Evolutionary conservation across 2,888 invertebrate species (phyloP), one percentile per base, ranked within the genome.

Genomic region (Coremacera marginata): DNA sequence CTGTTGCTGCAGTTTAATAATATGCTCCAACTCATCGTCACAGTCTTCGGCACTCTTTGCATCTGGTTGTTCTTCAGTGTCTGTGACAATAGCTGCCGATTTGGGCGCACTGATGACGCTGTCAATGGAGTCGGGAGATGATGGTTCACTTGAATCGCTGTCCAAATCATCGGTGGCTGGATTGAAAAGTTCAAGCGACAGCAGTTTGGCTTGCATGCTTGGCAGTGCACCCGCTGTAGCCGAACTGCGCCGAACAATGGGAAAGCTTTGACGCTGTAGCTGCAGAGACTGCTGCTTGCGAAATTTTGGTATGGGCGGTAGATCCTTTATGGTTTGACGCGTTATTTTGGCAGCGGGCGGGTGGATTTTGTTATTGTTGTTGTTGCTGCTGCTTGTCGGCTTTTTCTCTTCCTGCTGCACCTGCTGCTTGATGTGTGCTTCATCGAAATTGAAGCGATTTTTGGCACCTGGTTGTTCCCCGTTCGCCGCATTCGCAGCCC

Each of bases 131-230:
- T 96, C 96, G 2, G 96, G 96, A 0, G 96, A 96, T 0, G 96
- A 96, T 14, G 90, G 88, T 14, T 95, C 94, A 84, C 95, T 95
- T 0, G 95, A 96, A 87, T 96, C 96, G 84, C 96, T 96, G 87
- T 96, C 96, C 88, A 96, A 92, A 84, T 97, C 96, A 86, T 97
- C 96, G 7, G 94, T 95, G 85, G 96, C 96, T 1, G 96, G 96
- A 89, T 97, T 96, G 85, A 96, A 97, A 4, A 96, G 90, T 85
- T 96, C 96, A 76, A 96, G 88, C 1, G 95, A 94, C 85, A 96
- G 91, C 19, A 96, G 89, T 80, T 95, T 94, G 0, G 95, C 95
- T 44, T 44, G 44, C 76, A 95, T 90, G 0, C 92, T 93, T 27
- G 93, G 91, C 0, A 92, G 91, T 80, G 93, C 93, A 5, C 91